These are phyloP conservation scores for Eilema sororculum DNA, from an alignment of 2,888 invertebrate genomes.

Conservation along the genomic window DNA sequence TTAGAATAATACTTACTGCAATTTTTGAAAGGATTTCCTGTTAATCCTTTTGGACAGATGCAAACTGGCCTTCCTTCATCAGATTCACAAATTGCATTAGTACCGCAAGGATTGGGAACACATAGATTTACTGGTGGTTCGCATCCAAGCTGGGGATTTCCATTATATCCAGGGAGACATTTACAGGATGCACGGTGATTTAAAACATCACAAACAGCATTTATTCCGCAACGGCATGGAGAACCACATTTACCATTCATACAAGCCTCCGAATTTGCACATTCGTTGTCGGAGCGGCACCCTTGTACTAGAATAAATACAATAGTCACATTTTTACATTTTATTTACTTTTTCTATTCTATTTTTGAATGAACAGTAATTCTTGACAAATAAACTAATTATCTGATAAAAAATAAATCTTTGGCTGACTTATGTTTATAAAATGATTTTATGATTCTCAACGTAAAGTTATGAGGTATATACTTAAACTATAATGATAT, in stretches of 20 bases:
- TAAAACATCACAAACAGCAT: constrained; percentile 93
- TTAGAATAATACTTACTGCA: constrained; percentile 91
- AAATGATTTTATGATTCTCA: too few species aligned
- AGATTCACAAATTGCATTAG: constrained; percentile 93
- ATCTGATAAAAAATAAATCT: too few species aligned
- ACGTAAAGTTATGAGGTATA: too few species aligned
- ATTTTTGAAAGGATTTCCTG: constrained; percentile 96
- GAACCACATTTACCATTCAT: constrained; percentile 92
- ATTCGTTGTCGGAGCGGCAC: constrained; percentile 91
- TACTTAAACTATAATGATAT: too few species aligned
- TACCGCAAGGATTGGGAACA: constrained; percentile 95
- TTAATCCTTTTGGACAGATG: constrained; percentile 95
- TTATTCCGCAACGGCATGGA: constrained; percentile 92
- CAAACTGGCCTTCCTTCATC: constrained; percentile 95
- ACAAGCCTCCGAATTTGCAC: constrained; percentile 91
- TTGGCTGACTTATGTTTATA: too few species aligned
- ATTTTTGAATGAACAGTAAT: too few species aligned
- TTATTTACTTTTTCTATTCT: too few species aligned
- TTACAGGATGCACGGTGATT: constrained; percentile 93
- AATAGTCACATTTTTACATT: not conserved
- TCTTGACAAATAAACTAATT: too few species aligned
- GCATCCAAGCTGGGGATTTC: constrained; percentile 91
- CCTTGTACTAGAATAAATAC: constrained; percentile 86
- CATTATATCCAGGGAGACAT: constrained; percentile 93
- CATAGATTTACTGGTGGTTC: constrained; percentile 92